Percentiles rank a stretch among this genome's conserved stretches.
These are phyloP conservation scores for Pristionchus fissidentatus DNA, from an alignment of 2,888 invertebrate species.

Conservation along the genomic window DNA sequence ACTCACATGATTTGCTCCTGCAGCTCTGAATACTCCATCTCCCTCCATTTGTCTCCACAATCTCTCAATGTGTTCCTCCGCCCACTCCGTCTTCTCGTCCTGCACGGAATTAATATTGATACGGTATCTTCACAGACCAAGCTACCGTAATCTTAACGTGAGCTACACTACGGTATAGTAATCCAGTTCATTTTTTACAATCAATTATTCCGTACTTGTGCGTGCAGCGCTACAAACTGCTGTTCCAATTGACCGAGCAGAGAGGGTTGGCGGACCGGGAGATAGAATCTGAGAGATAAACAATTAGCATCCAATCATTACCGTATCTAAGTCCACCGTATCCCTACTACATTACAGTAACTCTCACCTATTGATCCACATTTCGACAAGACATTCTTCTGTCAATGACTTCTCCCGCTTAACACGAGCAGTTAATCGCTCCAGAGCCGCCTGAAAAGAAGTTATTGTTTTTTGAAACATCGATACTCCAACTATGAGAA, in stretches of 20 bases:
- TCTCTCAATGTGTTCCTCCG: slow-evolving; percentile 84
- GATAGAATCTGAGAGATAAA: slow-evolving; percentile 24
- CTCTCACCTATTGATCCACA: slow-evolving; percentile 50
- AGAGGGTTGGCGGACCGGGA: slow-evolving; percentile 9
- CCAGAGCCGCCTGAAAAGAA: slow-evolving; percentile 32
- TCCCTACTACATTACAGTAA: background rate
- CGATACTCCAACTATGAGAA: no score
- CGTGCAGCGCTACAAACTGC: slow-evolving; percentile 1
- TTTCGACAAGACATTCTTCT: slow-evolving; percentile 70
- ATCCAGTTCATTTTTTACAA: background rate
- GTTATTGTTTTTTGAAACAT: background rate
- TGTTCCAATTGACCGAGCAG: background rate
- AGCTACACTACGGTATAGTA: background rate
- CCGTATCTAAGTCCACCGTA: background rate
- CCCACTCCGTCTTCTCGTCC: slow-evolving; percentile 82
- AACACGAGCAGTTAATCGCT: slow-evolving; percentile 40
- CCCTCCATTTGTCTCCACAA: slow-evolving; percentile 77
- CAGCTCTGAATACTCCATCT: slow-evolving; percentile 80
- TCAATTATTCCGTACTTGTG: slow-evolving; percentile 12
- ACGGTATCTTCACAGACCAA: background rate
- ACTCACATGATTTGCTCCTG: slow-evolving; percentile 81
- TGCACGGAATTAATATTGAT: background rate
- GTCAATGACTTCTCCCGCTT: slow-evolving; percentile 53
- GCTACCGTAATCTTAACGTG: background rate
- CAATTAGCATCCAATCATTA: background rate